phyloP scores from a whole-genome alignment of 2,797 vertebrate genomes.

The Danio kyathit region DNA sequence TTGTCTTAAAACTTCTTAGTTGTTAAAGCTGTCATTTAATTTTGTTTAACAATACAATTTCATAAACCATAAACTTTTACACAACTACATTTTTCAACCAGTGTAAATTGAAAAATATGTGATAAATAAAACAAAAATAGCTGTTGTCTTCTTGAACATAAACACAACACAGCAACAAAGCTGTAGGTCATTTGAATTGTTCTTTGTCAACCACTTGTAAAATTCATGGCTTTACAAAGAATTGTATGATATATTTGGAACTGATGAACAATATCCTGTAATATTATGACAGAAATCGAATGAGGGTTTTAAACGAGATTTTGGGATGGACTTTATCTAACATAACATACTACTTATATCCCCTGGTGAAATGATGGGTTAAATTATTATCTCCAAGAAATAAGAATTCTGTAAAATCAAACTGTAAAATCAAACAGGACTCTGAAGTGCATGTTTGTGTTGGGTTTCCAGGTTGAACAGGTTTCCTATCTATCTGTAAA shows the following conservation, averaged over 20 bases:
- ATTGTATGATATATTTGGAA: conserved; percentile 1
- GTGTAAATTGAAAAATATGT: neutral
- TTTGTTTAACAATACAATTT: neutral
- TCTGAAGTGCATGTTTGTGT: conserved; percentile 10
- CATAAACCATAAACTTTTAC: neutral
- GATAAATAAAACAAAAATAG: neutral
- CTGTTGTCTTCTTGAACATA: no score
- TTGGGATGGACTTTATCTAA: neutral
- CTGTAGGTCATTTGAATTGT: neutral
- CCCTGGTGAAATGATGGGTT: no score
- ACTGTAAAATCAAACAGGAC: conserved; percentile 1
- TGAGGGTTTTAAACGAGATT: conserved; percentile 10
- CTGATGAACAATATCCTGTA: conserved; percentile 8
- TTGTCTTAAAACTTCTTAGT: no score
- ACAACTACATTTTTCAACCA: neutral
- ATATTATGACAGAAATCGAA: conserved; percentile 9
- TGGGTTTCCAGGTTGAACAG: neutral
- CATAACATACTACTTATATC: no score
- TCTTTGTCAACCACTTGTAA: neutral
- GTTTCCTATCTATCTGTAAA: conserved; percentile 7
- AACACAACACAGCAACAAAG: neutral
- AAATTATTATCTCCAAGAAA: neutral
- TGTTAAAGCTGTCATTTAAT: neutral
- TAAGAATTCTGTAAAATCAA: no score
- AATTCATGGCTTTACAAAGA: neutral